Percentiles rank a stretch among this genome's conserved stretches.
Evolutionary conservation across 2,113 vertebrate species (phyloP).

Genomic region (Calyptomena viridis): DNA sequence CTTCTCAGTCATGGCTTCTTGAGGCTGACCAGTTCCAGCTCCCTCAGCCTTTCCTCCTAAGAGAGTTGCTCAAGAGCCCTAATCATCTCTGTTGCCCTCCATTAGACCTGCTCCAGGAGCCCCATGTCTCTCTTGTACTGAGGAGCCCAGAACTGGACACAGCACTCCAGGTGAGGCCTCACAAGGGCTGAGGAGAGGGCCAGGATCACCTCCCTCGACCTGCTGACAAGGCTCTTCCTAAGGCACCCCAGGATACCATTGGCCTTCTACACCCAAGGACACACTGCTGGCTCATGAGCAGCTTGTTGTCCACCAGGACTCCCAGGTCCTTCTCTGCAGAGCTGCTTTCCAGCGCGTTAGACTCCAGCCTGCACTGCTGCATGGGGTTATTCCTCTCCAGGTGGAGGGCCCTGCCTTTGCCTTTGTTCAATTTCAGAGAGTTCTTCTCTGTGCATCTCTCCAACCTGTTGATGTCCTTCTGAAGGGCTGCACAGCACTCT

Average conservation of each 20-base stretch:
- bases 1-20: fast-evolving
- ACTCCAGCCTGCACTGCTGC: neutral
- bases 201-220: fast-evolving
- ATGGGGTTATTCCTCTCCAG: neutral
- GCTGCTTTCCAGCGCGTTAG: neutral
- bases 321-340: neutral
- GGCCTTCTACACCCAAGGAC: neutral
- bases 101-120: fast-evolving
- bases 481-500: neutral
- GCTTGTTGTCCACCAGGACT: neutral
- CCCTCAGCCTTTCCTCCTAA: neutral
- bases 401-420: neutral
- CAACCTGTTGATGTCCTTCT: neutral
- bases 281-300: neutral
- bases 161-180: neutral
- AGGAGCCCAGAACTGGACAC: neutral
- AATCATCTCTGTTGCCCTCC: neutral
- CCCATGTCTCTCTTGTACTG: neutral
- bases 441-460: neutral
- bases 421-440: neutral
- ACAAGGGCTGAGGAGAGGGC: neutral
- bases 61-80: no score
- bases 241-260: neutral
- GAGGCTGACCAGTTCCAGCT: neutral
- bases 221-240: neutral